Conservation (phyloP, 1,140 invertebrate species). For the Mylabris phalerata region DNA sequence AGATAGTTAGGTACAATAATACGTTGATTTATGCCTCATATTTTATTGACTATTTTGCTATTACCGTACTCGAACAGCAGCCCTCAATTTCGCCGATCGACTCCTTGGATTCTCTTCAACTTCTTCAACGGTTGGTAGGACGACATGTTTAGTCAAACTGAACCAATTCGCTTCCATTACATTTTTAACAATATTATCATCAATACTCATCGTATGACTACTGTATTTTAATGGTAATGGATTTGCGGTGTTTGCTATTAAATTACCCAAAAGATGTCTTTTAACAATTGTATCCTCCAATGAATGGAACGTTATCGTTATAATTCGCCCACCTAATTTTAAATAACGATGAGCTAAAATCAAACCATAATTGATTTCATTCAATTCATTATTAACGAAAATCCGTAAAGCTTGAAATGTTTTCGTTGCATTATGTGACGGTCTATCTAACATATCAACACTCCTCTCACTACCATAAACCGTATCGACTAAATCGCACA, state of each 20-base stretch:
- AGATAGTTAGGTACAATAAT: too few species aligned
- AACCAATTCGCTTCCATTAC: slow-evolving; percentile 64
- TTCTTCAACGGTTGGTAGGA: slow-evolving; percentile 66
- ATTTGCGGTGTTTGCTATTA: slow-evolving; percentile 60
- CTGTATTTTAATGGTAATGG: slow-evolving; percentile 59
- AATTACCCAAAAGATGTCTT: slow-evolving; percentile 73
- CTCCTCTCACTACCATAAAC: slow-evolving; percentile 52
- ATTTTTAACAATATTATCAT: slow-evolving; percentile 52
- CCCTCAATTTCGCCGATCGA: slow-evolving; percentile 82
- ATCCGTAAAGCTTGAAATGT: slow-evolving; percentile 92
- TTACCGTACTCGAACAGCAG: slow-evolving; percentile 64
- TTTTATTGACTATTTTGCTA: neutral
- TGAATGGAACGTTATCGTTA: slow-evolving; percentile 86
- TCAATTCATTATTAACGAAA: slow-evolving; percentile 95
- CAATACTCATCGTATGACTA: slow-evolving; percentile 49
- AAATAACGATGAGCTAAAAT: slow-evolving; percentile 70
- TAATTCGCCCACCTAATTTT: slow-evolving; percentile 66
- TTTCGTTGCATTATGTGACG: slow-evolving; percentile 81
- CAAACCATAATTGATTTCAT: slow-evolving; percentile 89
- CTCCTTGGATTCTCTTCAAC: slow-evolving; percentile 72
- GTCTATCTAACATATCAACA: slow-evolving; percentile 66
- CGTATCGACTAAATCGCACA: slow-evolving; percentile 70
- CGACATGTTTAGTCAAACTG: slow-evolving; percentile 73
- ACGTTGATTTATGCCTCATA: too few species aligned
- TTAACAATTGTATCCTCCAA: slow-evolving; percentile 95